Percentiles rank a stretch among this genome's conserved stretches.
Conservation (phyloP, 2,113 vertebrate genomes). For the Vireo altiloquus region DNA sequence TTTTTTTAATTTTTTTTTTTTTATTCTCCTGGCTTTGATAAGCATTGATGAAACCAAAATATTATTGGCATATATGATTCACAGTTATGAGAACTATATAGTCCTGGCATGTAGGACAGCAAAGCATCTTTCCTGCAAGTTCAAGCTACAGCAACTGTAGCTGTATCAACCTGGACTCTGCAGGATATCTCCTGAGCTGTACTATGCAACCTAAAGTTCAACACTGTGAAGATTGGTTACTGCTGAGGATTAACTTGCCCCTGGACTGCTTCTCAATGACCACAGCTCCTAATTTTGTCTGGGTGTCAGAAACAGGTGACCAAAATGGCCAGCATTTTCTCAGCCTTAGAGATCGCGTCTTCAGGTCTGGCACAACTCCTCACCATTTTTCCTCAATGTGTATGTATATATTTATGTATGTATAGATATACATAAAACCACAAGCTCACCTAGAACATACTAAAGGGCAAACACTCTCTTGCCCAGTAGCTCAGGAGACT, state of each 20-base stretch:
- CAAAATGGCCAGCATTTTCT: neutral
- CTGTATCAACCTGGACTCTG: neutral
- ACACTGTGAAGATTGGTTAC: neutral
- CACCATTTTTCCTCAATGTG: neutral
- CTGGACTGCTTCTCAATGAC: neutral
- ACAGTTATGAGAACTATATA: neutral
- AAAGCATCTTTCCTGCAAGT: neutral
- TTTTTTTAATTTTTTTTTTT: neutral
- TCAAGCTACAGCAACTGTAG: neutral
- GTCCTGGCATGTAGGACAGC: neutral
- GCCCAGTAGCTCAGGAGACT: neutral
- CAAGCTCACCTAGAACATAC: neutral
- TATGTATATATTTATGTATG: accelerated
- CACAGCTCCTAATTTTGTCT: neutral
- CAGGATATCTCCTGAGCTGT: neutral
- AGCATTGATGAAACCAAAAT: neutral
- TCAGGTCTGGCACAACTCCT: neutral
- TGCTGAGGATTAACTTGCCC: neutral
- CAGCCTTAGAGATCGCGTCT: neutral
- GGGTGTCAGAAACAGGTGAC: neutral
- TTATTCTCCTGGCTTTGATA: neutral
- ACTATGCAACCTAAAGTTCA: neutral
- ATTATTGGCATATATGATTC: neutral
- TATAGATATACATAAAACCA: neutral
- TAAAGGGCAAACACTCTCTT: neutral